phyloP scores from a whole-genome alignment of 2,888 invertebrate genomes.

The Hyposoter didymator region DNA sequence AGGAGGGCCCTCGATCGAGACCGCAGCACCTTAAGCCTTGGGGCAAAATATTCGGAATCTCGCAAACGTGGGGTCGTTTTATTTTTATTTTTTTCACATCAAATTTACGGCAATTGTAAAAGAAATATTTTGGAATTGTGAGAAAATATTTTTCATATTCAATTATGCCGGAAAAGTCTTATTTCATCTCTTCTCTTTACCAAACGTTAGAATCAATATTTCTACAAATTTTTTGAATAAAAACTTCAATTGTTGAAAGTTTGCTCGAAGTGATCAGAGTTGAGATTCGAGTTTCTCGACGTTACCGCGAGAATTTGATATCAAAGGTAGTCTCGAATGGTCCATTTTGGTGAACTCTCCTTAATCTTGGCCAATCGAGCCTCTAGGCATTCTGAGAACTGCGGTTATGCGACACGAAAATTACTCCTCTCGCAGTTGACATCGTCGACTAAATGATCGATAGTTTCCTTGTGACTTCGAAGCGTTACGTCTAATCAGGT shows the following conservation, averaged over 20 bases:
- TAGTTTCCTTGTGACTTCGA: slow-evolving; percentile 75
- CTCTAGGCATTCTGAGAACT: not conserved
- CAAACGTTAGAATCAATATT: not conserved
- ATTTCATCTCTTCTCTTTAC: not conserved
- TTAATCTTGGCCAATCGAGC: not conserved
- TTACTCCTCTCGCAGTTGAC: not conserved
- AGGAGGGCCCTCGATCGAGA: too few relatives aligned
- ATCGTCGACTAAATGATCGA: slow-evolving; percentile 72
- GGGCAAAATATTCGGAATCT: not conserved
- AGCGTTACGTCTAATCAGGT: slow-evolving; percentile 71
- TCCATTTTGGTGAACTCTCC: not conserved
- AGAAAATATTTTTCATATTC: too few relatives aligned
- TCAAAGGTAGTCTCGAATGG: not conserved
- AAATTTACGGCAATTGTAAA: not conserved
- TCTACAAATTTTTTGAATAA: not conserved
- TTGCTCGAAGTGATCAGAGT: not conserved
- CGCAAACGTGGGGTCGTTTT: not conserved
- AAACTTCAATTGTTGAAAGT: not conserved
- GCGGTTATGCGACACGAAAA: slow-evolving; percentile 23
- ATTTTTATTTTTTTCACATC: too few relatives aligned
- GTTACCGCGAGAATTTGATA: not conserved
- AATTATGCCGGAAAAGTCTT: too few relatives aligned
- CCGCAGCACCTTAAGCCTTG: not conserved
- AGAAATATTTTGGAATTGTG: not conserved
- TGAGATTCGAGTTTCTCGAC: not conserved